Evolutionary conservation across 2,113 vertebrate genomes (phyloP).

Genomic region (Amphiprion ocellaris): DNA sequence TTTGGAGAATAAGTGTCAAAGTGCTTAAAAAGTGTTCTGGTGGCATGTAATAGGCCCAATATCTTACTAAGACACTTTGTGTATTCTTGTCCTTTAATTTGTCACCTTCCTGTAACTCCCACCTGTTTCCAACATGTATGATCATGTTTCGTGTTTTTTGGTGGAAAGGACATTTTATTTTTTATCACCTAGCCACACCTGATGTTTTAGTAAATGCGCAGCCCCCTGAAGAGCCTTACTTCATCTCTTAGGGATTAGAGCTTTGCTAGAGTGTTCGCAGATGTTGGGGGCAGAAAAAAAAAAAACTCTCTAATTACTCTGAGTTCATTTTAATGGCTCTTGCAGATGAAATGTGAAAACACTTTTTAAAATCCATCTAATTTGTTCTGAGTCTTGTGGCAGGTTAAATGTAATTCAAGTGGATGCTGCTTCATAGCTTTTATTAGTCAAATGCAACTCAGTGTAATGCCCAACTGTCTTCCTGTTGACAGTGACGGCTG

Average conservation of each 20-base stretch:
- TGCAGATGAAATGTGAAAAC: constrained; percentile 23
- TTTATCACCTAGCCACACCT: constrained; percentile 43
- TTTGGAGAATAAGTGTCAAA: no score
- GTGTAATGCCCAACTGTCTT: constrained; percentile 31
- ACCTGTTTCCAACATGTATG: neutral
- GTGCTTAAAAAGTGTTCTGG: no score
- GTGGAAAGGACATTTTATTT: constrained; percentile 5
- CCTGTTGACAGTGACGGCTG: constrained; percentile 47
- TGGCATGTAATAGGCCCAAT: no score
- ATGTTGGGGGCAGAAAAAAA: constrained; percentile 34
- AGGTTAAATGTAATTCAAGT: neutral
- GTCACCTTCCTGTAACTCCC: neutral
- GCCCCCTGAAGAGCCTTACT: constrained; percentile 59
- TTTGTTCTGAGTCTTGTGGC: constrained; percentile 38
- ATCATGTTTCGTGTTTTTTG: constrained; percentile 37
- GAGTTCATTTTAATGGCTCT: constrained; percentile 53
- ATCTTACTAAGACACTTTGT: no score
- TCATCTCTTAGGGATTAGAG: constrained; percentile 39
- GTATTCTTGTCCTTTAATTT: no score
- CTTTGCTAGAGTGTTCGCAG: constrained; percentile 66
- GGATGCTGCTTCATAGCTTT: neutral
- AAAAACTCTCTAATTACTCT: constrained; percentile 52
- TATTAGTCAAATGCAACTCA: constrained; percentile 12
- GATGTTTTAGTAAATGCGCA: constrained; percentile 43
- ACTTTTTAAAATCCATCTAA: constrained; percentile 23